Evolutionary conservation across 2,113 vertebrate species (phyloP), one percentile per base, ranked within the genome.

Genomic region (Chaetodon trifascialis): DNA sequence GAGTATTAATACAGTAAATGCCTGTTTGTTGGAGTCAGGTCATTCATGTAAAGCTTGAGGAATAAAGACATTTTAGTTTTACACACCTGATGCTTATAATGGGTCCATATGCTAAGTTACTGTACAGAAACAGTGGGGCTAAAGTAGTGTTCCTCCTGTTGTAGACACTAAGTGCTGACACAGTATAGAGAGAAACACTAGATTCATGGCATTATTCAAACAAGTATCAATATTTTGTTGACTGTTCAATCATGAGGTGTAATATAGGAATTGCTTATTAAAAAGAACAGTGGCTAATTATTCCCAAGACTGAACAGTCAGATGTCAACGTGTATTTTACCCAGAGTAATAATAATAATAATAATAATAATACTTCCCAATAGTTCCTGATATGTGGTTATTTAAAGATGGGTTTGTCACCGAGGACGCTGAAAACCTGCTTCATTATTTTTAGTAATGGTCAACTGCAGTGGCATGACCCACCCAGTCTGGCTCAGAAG

Each of bases 21-120:
- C 58, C 86, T 92, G 80, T 86, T 91, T 85, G 68, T 92, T 87
- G 80, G 76, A 90, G 83, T 89, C 76, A 85, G 86, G 88, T 84
- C 23, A 56, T 67, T 91, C 7, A 58, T 88, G 86, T 86, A 84
- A 87, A 88, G 63, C 60, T 91, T 90, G 56, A 84, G 83, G 78
- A 90, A 91, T 88, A 91, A 92, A 93, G 83, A 88, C 51, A 76
- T 83, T 82, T 89, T 86, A 89, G 69, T 89, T 90, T 85, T 82
- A 89, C 88, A 85, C 62, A 79, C 67, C 66, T 74, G 82, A 82
- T 74, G 73, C 76, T 90, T 66, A 73, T 30, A 63, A 67, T 83
- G 84, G 62, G 71, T 90, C 80, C 78, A 69, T 76, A 79, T 83
- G 69, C 55, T 62, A 66, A 70, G 56, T 80, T 82, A 68, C 82